Conservation (phyloP, 35 echinoderm and acorn worm genomes). For the Eucidaris tribuloides region DNA sequence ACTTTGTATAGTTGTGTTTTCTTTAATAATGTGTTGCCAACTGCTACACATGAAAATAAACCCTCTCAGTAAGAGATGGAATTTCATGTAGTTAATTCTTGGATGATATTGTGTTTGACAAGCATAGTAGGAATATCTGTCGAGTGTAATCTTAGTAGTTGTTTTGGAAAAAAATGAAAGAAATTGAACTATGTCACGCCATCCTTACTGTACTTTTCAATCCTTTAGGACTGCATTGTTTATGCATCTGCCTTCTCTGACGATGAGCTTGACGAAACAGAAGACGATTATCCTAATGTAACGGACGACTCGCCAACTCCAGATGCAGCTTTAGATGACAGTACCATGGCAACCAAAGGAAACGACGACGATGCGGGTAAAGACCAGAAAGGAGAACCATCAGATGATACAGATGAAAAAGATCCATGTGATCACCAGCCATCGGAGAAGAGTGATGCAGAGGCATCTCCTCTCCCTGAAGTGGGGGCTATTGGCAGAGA, state of each 20-base stretch:
- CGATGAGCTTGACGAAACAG: conserved; percentile 51
- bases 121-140: no score
- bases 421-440: neutral
- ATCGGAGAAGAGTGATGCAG: neutral
- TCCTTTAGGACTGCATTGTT: conserved; percentile 26
- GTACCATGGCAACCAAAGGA: neutral
- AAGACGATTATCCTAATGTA: neutral
- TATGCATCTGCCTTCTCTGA: conserved; percentile 91
- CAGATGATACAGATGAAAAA: neutral
- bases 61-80: no score
- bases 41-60: no score
- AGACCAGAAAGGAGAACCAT: neutral
- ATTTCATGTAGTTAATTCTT: no score
- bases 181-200: no score
- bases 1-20: no score
- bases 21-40: no score
- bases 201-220: no score
- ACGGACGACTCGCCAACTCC: neutral
- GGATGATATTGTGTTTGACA: no score
- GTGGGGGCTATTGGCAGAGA: neutral
- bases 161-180: no score
- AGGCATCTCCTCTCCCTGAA: no score
- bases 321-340: neutral
- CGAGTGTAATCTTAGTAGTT: no score
- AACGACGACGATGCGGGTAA: neutral